These are phyloP conservation scores for Tauraco hartlaubi DNA, from an alignment of 2,797 vertebrate species.

Conservation along the genomic window DNA sequence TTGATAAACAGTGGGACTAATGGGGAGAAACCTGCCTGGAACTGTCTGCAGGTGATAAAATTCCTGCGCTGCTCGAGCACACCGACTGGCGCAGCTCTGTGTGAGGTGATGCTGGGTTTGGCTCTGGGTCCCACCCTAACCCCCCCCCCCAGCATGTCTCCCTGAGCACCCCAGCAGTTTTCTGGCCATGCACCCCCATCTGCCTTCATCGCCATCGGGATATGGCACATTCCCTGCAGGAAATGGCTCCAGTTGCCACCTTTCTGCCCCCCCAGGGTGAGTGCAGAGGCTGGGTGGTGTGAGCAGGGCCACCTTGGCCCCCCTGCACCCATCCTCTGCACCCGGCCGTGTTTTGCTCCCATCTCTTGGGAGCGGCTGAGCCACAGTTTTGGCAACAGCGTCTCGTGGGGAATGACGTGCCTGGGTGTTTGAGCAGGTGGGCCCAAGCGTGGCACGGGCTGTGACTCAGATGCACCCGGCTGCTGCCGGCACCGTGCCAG, in stretches of 20 bases:
- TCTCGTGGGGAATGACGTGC: neutral
- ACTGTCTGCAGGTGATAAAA: neutral
- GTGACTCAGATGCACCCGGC: neutral
- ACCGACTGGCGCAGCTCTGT: rapidly evolving
- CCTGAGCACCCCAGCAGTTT: neutral
- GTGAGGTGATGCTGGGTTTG: rapidly evolving
- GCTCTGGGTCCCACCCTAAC: neutral
- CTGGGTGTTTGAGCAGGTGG: slow-evolving; percentile 38
- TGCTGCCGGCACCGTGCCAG: neutral
- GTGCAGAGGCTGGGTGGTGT: neutral
- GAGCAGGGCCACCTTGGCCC: rapidly evolving
- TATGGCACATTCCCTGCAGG: rapidly evolving
- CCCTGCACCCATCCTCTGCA: rapidly evolving
- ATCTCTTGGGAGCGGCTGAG: neutral
- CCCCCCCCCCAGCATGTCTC: rapidly evolving
- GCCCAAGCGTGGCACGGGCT: neutral
- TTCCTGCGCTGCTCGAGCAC: neutral
- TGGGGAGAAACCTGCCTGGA: slow-evolving; percentile 5
- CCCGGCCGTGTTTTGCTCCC: neutral
- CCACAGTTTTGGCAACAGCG: slow-evolving; percentile 31
- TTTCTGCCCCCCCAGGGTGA: neutral
- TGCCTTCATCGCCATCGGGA: rapidly evolving
- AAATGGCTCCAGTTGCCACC: neutral
- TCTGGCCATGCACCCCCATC: rapidly evolving
- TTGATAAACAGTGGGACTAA: neutral